Evolutionary conservation across 2,888 invertebrate species (phyloP).

Genomic region (Eurytoma californica): DNA sequence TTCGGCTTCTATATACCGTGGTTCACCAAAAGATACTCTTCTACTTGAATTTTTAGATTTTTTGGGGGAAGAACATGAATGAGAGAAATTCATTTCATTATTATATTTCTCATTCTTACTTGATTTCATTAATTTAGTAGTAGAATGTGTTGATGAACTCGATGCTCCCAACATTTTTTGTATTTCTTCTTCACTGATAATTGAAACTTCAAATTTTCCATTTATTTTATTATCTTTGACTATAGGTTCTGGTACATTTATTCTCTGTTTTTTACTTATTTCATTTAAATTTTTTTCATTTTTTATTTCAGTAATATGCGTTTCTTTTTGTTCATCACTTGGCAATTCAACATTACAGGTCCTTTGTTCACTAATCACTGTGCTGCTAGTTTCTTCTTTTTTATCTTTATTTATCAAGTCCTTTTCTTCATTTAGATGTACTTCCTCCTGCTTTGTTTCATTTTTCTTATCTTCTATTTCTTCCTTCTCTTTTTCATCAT

Average conservation of each 20-base stretch:
- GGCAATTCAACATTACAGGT: background rate
- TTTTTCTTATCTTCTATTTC: slow-evolving; percentile 52
- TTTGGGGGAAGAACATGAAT: slow-evolving; percentile 29
- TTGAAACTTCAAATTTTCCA: slow-evolving; percentile 50
- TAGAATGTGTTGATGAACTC: slow-evolving; percentile 57
- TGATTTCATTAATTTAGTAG: slow-evolving; percentile 27
- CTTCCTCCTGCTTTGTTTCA: background rate
- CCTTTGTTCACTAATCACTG: background rate
- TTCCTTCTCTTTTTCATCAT: slow-evolving; percentile 57
- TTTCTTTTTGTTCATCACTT: slow-evolving; percentile 5
- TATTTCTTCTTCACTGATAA: slow-evolving; percentile 49
- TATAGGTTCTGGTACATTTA: background rate
- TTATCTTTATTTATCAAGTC: background rate
- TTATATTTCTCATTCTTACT: slow-evolving; percentile 27
- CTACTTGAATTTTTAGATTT: slow-evolving; percentile 45
- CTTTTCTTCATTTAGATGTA: slow-evolving; percentile 12
- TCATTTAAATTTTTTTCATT: background rate
- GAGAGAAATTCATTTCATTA: too few species aligned
- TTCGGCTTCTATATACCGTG: slow-evolving; percentile 37
- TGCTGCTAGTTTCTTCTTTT: background rate
- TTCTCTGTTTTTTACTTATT: background rate
- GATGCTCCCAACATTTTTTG: slow-evolving; percentile 45
- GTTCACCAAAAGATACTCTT: slow-evolving; percentile 62
- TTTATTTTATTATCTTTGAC: slow-evolving; percentile 55
- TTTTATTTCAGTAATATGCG: slow-evolving; percentile 22